phyloP scores from a whole-genome alignment of 2,888 invertebrate species.

The Torymus tubicola region DNA sequence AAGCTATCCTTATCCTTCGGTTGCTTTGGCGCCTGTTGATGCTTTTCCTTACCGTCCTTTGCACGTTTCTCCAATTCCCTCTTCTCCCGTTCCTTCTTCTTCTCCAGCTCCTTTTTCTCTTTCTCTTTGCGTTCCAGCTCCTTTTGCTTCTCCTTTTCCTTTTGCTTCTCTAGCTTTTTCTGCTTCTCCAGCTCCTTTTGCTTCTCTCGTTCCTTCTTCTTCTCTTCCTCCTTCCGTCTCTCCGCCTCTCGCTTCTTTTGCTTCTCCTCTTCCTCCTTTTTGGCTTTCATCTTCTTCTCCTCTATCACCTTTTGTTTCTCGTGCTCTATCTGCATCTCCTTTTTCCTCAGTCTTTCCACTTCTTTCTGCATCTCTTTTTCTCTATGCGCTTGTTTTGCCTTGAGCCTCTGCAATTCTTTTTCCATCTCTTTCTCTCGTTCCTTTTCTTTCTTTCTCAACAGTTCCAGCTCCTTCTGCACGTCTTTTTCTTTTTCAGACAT shows the following conservation, averaged over 20 bases:
- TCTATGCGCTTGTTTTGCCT: slow-evolving; percentile 44
- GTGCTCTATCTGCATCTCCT: slow-evolving; percentile 44
- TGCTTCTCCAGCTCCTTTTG: slow-evolving; percentile 40
- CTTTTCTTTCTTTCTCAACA: slow-evolving; percentile 51
- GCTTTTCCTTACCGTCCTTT: slow-evolving; percentile 39
- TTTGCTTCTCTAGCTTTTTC: slow-evolving; percentile 36
- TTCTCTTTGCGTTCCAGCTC: slow-evolving; percentile 48
- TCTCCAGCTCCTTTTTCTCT: slow-evolving; percentile 44
- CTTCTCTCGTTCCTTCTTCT: slow-evolving; percentile 41
- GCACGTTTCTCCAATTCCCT: slow-evolving; percentile 43
- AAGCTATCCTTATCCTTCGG: slow-evolving; percentile 40
- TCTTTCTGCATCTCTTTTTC: slow-evolving; percentile 54
- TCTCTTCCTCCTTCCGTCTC: slow-evolving; percentile 54
- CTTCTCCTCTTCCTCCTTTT: slow-evolving; percentile 50
- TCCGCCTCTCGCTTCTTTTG: slow-evolving; percentile 49
- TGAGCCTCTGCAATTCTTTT: slow-evolving; percentile 57
- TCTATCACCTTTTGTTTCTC: slow-evolving; percentile 46
- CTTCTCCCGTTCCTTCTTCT: slow-evolving; percentile 39
- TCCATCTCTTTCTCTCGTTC: slow-evolving; percentile 55
- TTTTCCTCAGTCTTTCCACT: slow-evolving; percentile 46
- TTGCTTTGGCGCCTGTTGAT: slow-evolving; percentile 28
- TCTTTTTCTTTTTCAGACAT: slow-evolving; percentile 53
- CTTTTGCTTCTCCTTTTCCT: slow-evolving; percentile 47
- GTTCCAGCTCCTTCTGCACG: slow-evolving; percentile 49
- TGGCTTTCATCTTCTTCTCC: slow-evolving; percentile 55